Percentiles rank a stretch among this genome's conserved stretches.
Conservation (phyloP, 2,113 vertebrate species). For the Coracopsis vasa region DNA sequence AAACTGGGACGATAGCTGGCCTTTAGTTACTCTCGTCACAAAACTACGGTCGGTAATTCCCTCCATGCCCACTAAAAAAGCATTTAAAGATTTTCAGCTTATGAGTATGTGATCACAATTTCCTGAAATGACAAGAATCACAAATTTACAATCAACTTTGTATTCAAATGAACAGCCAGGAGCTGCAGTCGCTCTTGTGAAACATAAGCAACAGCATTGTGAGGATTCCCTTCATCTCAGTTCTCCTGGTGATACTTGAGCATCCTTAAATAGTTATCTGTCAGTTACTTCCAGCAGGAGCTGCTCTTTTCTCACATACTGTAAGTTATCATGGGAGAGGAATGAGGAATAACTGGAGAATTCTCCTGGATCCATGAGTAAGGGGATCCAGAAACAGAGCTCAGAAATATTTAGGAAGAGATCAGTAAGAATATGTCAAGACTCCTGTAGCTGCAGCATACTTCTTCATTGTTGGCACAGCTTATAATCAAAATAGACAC, state of each 20-base stretch:
- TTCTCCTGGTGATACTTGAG: neutral
- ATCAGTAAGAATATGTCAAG: neutral
- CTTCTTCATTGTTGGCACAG: neutral
- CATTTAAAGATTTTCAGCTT: neutral
- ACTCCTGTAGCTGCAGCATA: neutral
- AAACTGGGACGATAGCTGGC: neutral
- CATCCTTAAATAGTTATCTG: neutral
- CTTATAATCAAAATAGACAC: neutral
- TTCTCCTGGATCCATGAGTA: neutral
- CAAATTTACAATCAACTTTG: neutral
- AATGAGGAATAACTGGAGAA: neutral
- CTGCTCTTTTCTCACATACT: neutral
- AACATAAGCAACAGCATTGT: fast-evolving
- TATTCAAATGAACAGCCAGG: neutral
- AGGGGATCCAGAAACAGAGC: neutral
- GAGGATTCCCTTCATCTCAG: neutral
- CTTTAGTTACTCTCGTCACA: neutral
- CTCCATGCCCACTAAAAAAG: neutral
- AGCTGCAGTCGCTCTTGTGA: neutral
- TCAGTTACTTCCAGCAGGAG: neutral
- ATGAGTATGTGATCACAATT: neutral
- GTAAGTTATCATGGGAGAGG: neutral
- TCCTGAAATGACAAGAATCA: neutral
- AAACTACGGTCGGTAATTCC: neutral
- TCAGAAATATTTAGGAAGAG: neutral